A percentile compares a stretch with the other conserved stretches of the same genome.
phyloP scores from a whole-genome alignment of 2,113 vertebrate species.

The Callospermophilus lateralis region DNA sequence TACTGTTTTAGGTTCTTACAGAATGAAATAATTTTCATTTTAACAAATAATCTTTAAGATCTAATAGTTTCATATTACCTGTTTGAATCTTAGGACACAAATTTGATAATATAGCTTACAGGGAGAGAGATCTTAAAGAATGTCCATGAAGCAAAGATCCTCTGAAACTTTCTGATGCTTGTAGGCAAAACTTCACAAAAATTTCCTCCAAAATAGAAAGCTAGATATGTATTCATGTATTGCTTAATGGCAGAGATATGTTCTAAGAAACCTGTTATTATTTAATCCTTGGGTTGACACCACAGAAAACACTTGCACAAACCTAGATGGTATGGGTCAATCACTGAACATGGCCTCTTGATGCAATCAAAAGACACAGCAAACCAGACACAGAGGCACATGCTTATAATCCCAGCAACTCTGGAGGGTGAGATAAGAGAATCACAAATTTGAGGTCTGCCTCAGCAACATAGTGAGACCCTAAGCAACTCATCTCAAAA shows the following conservation, averaged over 20 bases:
- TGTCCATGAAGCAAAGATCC: slow-evolving; percentile 15
- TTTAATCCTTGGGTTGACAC: neutral
- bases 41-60: slow-evolving; percentile 10
- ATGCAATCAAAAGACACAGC: no score
- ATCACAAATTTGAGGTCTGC: no score
- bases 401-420: no score
- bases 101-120: slow-evolving; percentile 34
- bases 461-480: no score
- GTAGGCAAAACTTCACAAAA: neutral
- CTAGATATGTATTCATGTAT: neutral
- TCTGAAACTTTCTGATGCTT: neutral
- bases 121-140: neutral
- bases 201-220: slow-evolving; percentile 6
- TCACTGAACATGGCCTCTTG: no score
- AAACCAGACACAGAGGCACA: no score
- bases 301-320: neutral
- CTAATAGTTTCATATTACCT: slow-evolving; percentile 33
- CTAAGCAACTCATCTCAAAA: no score
- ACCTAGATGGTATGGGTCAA: no score
- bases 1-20: slow-evolving; percentile 8
- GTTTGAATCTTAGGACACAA: neutral
- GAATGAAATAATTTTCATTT: slow-evolving; percentile 54
- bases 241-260: neutral
- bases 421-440: no score
- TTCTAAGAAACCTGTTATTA: neutral